Evolutionary conservation across 2,888 invertebrate species (phyloP).

Genomic region (Mystacides longicornis): DNA sequence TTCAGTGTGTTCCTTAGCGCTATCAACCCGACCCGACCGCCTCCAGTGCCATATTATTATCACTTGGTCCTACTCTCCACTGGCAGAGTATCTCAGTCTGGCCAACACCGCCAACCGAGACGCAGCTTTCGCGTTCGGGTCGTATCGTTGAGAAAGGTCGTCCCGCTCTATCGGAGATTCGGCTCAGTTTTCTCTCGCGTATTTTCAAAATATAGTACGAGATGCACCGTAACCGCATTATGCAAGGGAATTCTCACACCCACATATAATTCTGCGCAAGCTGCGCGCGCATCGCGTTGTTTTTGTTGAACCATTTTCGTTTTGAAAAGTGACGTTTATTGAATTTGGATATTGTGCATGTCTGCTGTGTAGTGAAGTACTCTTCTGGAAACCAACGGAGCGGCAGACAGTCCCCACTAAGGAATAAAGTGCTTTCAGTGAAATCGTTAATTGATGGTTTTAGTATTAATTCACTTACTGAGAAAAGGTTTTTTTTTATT

Average conservation of each 20-base stretch:
- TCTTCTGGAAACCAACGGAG: too few species aligned
- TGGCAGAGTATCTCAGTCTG: background rate
- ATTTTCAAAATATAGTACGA: background rate
- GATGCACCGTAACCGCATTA: slow-evolving; percentile 19
- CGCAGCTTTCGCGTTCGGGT: background rate
- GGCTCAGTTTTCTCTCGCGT: background rate
- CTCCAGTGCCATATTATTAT: background rate
- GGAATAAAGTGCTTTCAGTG: too few species aligned
- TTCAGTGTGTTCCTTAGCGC: background rate
- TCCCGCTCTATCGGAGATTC: background rate
- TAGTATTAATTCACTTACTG: too few species aligned
- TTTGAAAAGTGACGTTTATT: slow-evolving; percentile 1
- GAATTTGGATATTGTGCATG: too few species aligned
- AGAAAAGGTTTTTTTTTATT: too few species aligned
- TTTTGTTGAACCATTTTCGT: background rate
- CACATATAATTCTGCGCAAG: slow-evolving; percentile 10
- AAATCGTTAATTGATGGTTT: too few species aligned
- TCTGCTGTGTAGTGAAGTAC: too few species aligned
- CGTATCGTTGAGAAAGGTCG: background rate
- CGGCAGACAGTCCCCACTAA: too few species aligned
- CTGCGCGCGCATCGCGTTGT: slow-evolving; percentile 9
- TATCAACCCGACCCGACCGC: background rate
- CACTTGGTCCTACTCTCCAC: background rate
- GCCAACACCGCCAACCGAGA: slow-evolving; percentile 6
- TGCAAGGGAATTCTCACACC: too few species aligned